Conservation (phyloP, 2,113 vertebrate genomes). For the Gulo gulo region DNA sequence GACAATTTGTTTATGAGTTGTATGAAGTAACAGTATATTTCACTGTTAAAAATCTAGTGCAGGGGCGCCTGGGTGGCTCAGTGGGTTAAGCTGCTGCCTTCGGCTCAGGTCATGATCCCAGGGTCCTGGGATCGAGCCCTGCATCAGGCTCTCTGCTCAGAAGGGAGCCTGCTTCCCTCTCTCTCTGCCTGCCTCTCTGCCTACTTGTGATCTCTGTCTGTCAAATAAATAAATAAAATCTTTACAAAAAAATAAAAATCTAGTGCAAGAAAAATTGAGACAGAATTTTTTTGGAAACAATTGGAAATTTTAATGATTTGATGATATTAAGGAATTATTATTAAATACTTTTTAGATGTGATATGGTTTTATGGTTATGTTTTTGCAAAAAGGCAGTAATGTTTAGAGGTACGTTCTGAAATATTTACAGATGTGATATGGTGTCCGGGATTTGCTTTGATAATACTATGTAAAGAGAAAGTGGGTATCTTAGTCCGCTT, state of each 20-base stretch:
- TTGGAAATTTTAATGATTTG: background rate
- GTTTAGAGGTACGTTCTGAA: background rate
- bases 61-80: background rate
- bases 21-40: background rate
- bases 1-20: background rate
- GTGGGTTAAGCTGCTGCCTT: too few species aligned
- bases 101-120: too few species aligned
- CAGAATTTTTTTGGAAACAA: background rate
- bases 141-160: too few species aligned
- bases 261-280: background rate
- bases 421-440: background rate
- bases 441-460: background rate
- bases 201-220: too few species aligned
- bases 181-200: too few species aligned
- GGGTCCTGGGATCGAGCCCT: too few species aligned
- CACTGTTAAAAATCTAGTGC: background rate
- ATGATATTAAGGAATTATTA: background rate
- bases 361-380: background rate
- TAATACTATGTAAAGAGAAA: background rate
- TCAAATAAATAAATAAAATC: too few species aligned
- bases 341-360: background rate
- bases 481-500: background rate
- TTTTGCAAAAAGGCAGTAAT: constrained; percentile 1
- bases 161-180: too few species aligned
- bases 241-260: background rate